These are phyloP conservation scores for Dioctria rufipes DNA, from an alignment of 2,888 invertebrate genomes.

Conservation along the genomic window DNA sequence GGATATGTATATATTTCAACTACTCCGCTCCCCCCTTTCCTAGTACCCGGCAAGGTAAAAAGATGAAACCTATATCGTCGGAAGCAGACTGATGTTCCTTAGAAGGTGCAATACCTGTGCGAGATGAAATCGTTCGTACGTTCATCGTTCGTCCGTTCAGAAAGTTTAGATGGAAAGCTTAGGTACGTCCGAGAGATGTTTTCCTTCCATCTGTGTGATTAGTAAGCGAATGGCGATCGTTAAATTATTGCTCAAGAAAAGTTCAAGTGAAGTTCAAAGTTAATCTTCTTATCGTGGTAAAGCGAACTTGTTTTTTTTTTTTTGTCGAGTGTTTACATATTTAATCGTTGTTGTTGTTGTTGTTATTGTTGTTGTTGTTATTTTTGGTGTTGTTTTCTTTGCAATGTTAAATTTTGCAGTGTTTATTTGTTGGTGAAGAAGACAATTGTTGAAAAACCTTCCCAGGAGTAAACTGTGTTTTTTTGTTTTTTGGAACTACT, in stretches of 20 bases:
- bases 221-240: conserved; percentile 24
- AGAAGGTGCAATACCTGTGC: conserved; percentile 38
- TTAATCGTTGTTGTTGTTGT: too few relatives aligned
- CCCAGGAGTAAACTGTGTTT: too few relatives aligned
- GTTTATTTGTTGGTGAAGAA: too few relatives aligned
- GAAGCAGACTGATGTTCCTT: conserved; percentile 13
- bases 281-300: background rate
- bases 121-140: conserved; percentile 11
- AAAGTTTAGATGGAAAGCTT: conserved; percentile 4
- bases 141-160: background rate
- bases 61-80: conserved; percentile 16
- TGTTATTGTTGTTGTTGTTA: too few relatives aligned
- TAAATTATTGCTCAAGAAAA: background rate
- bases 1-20: too few relatives aligned
- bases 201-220: conserved; percentile 20
- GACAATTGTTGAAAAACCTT: too few relatives aligned
- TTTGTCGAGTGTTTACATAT: background rate
- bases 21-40: conserved; percentile 11
- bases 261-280: conserved; percentile 7
- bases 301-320: background rate
- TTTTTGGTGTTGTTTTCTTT: too few relatives aligned
- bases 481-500: too few relatives aligned
- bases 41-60: background rate
- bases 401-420: too few relatives aligned
- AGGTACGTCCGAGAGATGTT: conserved; percentile 27